These are phyloP conservation scores for Cyclina sinensis DNA, from an alignment of 1,140 invertebrate genomes.

Conservation along the genomic window DNA sequence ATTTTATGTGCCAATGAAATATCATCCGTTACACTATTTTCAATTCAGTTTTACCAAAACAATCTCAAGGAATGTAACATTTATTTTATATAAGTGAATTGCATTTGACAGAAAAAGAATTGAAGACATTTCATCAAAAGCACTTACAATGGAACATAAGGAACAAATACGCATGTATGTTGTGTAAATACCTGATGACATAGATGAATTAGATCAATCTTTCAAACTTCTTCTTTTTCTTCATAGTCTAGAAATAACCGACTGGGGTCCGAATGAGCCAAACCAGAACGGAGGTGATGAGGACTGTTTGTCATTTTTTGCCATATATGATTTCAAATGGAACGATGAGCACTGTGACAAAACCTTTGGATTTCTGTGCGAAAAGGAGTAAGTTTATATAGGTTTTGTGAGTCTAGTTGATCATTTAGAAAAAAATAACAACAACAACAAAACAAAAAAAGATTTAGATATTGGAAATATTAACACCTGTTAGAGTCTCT, in stretches of 20 bases:
- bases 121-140: background rate
- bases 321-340: slow-evolving; percentile 14
- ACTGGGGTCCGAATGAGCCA: slow-evolving; percentile 46
- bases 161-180: background rate
- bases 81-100: too few relatives aligned
- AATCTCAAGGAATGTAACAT: too few relatives aligned
- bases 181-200: background rate
- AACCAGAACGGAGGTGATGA: slow-evolving; percentile 54
- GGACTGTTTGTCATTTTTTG: slow-evolving; percentile 46
- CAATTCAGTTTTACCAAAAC: too few relatives aligned
- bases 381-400: slow-evolving; percentile 57
- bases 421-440: too few relatives aligned
- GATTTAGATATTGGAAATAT: too few relatives aligned
- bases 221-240: background rate
- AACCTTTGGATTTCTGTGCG: slow-evolving; percentile 3
- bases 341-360: slow-evolving; percentile 53
- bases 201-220: background rate
- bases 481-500: too few relatives aligned
- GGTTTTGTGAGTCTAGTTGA: too few relatives aligned
- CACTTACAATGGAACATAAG: background rate
- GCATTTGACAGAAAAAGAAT: too few relatives aligned
- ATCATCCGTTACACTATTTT: too few relatives aligned
- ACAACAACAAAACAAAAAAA: too few relatives aligned
- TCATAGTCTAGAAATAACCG: slow-evolving; percentile 32
- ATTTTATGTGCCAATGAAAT: too few relatives aligned